A percentile compares a stretch with the other conserved stretches of the same genome.
phyloP scores from a whole-genome alignment of 2,888 invertebrate genomes.

The Hemistola chrysoprasaria region DNA sequence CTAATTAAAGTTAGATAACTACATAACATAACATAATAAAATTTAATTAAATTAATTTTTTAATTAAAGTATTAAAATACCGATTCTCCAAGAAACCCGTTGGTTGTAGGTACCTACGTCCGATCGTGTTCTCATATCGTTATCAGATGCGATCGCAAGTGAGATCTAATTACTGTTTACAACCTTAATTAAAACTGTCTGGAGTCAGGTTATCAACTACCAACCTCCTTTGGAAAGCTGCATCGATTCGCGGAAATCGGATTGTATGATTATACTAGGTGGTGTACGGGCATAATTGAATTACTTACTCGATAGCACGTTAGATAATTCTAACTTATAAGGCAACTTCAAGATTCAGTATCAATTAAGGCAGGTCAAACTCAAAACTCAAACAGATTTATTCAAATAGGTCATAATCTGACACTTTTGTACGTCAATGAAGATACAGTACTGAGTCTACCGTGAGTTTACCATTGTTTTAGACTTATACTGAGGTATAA shows the following conservation, averaged over 20 bases:
- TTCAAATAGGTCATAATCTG: too few species aligned
- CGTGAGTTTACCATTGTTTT: too few species aligned
- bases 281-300: conserved; percentile 14
- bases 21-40: too few species aligned
- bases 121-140: conserved; percentile 6
- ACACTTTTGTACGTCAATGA: too few species aligned
- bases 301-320: too few species aligned
- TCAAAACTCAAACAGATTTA: too few species aligned
- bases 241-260: conserved; percentile 27
- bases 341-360: too few species aligned
- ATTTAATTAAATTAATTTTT: conserved; percentile 2
- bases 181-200: conserved; percentile 22
- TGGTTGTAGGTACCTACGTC: not conserved
- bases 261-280: conserved; percentile 13
- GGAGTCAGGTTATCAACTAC: conserved; percentile 20
- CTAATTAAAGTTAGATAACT: too few species aligned
- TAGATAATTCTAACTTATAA: too few species aligned
- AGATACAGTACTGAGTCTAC: too few species aligned
- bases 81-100: not conserved
- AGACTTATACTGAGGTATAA: too few species aligned
- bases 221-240: conserved; percentile 29
- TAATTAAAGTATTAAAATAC: not conserved
- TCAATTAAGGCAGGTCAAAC: too few species aligned
- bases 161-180: conserved; percentile 29
- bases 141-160: conserved; percentile 16